These are phyloP conservation scores for Serilophus lunatus DNA, from an alignment of 2,113 vertebrate genomes.

Conservation along the genomic window DNA sequence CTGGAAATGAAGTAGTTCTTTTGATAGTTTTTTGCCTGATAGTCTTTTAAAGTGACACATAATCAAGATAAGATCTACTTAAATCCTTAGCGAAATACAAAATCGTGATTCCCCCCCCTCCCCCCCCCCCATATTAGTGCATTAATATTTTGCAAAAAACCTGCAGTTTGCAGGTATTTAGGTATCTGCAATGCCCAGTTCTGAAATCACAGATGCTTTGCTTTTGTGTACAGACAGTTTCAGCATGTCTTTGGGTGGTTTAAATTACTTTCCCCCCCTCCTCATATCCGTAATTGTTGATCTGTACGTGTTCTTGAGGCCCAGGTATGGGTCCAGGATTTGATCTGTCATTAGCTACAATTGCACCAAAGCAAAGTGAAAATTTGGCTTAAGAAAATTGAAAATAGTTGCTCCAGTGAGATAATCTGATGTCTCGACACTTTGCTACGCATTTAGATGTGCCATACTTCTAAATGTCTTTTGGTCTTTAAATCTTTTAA, in stretches of 20 bases:
- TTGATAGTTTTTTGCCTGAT: neutral
- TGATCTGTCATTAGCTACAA: neutral
- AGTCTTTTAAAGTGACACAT: neutral
- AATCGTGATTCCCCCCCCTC: fast-evolving
- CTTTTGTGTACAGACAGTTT: neutral
- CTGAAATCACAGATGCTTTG: neutral
- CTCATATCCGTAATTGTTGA: neutral
- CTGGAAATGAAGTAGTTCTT: neutral
- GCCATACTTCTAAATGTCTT: neutral
- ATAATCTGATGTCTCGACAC: neutral
- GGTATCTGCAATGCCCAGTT: neutral
- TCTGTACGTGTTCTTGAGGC: fast-evolving
- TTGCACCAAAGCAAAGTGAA: neutral
- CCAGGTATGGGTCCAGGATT: neutral
- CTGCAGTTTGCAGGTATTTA: neutral
- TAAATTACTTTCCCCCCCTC: fast-evolving
- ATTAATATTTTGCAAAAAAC: neutral
- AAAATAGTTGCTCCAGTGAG: fast-evolving
- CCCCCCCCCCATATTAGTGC: fast-evolving
- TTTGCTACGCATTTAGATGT: neutral
- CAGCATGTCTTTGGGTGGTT: neutral
- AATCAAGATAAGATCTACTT: neutral
- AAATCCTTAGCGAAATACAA: neutral
- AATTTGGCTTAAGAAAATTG: neutral
- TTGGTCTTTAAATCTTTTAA: neutral